Percentiles rank a stretch among this genome's conserved stretches.
These are phyloP conservation scores for Tipula confusa DNA, from an alignment of 2,888 invertebrate species.

Conservation along the genomic window DNA sequence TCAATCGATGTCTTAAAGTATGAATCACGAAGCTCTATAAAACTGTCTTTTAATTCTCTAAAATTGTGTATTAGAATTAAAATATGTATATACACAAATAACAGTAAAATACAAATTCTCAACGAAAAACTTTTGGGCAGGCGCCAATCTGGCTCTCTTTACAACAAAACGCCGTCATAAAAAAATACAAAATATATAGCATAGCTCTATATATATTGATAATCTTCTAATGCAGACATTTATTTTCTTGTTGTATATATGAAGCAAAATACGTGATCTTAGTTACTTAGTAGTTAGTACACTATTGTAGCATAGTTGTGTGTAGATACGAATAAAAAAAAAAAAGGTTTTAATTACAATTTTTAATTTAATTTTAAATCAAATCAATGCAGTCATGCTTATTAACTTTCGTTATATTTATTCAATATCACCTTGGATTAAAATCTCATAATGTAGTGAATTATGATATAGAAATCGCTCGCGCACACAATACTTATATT, in stretches of 20 bases:
- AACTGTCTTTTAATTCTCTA: neutral
- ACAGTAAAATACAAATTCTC: neutral
- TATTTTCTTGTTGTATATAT: neutral
- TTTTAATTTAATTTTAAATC: neutral
- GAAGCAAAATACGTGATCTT: neutral
- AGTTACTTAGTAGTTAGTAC: neutral
- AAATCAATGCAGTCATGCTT: neutral
- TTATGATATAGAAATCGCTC: neutral
- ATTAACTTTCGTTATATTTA: conserved; percentile 3
- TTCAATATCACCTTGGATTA: neutral
- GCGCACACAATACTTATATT: neutral
- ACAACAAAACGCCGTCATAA: neutral
- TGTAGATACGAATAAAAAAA: neutral
- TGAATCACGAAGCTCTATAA: neutral
- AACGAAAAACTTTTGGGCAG: neutral
- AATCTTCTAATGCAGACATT: conserved; percentile 12
- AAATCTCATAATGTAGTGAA: neutral
- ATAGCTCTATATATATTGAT: neutral
- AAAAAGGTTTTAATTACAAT: neutral
- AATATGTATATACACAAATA: no score
- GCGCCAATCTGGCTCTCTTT: conserved; percentile 20
- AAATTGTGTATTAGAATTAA: neutral
- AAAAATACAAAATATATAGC: neutral
- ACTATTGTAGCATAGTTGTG: neutral
- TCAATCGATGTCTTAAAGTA: neutral